phyloP scores from a whole-genome alignment of 2,888 invertebrate genomes.

The Therioaphis trifolii region DNA sequence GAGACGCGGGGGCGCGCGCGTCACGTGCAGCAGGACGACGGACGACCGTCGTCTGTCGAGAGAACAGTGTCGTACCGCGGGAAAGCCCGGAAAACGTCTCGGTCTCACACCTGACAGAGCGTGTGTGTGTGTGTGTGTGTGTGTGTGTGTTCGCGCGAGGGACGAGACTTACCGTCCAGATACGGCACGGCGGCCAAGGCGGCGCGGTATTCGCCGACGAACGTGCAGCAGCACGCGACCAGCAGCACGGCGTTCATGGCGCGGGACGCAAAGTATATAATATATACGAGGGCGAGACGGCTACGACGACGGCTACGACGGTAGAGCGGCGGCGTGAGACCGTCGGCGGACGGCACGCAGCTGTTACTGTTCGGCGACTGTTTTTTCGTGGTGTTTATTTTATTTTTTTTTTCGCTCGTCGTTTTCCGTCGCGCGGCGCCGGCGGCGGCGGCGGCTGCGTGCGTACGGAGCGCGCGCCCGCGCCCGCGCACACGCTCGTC shows the following conservation, averaged over 20 bases:
- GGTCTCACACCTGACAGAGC: not conserved
- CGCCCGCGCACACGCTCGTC: not conserved
- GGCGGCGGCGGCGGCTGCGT: constrained; percentile 34
- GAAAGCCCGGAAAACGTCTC: too few relatives aligned
- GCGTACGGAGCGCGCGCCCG: constrained; percentile 21
- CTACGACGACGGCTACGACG: not conserved
- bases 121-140: too few relatives aligned
- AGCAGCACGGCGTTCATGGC: constrained; percentile 20
- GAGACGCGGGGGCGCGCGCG: not conserved
- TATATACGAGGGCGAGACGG: not conserved
- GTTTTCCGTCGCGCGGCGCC: constrained; percentile 20
- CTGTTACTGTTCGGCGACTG: constrained; percentile 50
- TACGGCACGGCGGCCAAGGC: not conserved
- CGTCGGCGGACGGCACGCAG: constrained; percentile 52
- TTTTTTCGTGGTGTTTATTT: not conserved
- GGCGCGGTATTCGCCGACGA: not conserved
- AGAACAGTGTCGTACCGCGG: too few relatives aligned
- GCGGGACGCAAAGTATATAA: constrained; percentile 20
- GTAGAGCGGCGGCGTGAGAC: constrained; percentile 11
- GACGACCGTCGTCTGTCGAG: too few relatives aligned
- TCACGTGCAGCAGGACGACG: not conserved
- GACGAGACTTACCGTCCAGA: constrained; percentile 36
- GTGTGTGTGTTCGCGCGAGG: too few relatives aligned
- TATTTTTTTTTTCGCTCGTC: too few relatives aligned
- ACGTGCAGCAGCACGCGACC: constrained; percentile 5